A percentile compares a stretch with the other conserved stretches of the same genome.
phyloP scores from a whole-genome alignment of 2,113 vertebrate genomes.

The Phainopepla nitens region DNA sequence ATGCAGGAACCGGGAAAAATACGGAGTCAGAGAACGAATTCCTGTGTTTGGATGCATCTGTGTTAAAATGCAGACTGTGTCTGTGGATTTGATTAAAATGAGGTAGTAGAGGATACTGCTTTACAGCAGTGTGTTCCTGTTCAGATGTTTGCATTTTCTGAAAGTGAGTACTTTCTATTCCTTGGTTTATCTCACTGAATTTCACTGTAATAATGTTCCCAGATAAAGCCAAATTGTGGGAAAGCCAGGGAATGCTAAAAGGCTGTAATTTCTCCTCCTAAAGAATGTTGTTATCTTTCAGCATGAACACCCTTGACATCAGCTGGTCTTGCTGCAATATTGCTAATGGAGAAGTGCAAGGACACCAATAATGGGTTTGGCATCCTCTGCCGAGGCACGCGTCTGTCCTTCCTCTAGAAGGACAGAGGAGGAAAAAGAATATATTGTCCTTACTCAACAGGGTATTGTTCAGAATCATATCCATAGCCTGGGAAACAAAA shows the following conservation, averaged over 20 bases:
- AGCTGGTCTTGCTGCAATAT: slow-evolving; percentile 1
- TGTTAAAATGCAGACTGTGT: background rate
- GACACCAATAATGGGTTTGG: background rate
- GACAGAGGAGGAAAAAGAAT: background rate
- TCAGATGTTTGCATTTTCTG: background rate
- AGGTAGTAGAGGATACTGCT: background rate
- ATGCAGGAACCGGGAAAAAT: background rate
- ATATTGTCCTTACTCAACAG: background rate
- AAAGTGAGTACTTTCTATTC: background rate
- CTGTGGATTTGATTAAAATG: background rate
- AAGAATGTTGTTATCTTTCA: background rate
- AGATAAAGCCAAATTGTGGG: background rate
- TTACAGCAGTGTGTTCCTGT: background rate
- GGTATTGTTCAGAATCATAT: background rate
- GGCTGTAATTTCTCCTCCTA: background rate
- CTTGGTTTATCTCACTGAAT: background rate
- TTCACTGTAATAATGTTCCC: background rate
- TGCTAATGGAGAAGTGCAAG: background rate
- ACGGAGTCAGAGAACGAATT: background rate
- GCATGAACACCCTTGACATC: background rate
- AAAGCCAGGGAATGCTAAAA: background rate
- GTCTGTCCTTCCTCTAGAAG: background rate
- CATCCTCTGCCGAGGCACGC: background rate
- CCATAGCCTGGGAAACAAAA: background rate
- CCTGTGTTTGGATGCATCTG: background rate